Evolutionary conservation across 2,797 vertebrate genomes (phyloP), one percentile per base, ranked within the genome.

Genomic region (Monodelphis domestica): DNA sequence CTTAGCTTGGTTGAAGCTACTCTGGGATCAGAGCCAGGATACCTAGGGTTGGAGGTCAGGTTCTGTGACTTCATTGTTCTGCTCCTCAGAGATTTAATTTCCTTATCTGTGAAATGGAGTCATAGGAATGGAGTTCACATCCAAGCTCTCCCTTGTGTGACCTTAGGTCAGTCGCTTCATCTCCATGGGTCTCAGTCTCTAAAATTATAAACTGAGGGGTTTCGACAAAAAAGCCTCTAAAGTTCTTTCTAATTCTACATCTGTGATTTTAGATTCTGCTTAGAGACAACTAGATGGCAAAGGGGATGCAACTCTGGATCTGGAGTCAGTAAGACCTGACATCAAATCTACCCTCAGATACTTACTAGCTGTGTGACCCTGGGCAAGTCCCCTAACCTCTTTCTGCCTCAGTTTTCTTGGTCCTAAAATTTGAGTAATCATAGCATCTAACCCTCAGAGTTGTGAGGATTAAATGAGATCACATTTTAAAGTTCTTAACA

Each of bases 401-500:
- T 78, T 78, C 38, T 78, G 28, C 88, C 78, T 90, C 59, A 2
- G 2, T 14, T 9, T n/a, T 26, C 56, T 50, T 12, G 28, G 29
- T 14, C 3, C 54, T 26, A 21, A n/a, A 78, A 45, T n/a, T 3
- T n/a, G 51, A 17, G 26, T 4, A 24, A 9, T n/a, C 0, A 2
- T 0, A 11, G 54, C 12, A 5, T 54, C 51, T 29, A 50, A 3
- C 56, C 45, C 2, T 0, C 17, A 0, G 2, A n/a, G 6, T 24
- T 12, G 70, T 54, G 24, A 12, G 0, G 2, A 26, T 3, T 21
- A 54, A 28, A 0, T 10, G 54, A 70, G 33, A 1, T 0, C 53
- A 29, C 0, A 10, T 24, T 52, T 10, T 55, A 28, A 30, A 89
- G 28, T 33, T 9, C 12, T 21, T 30, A 45, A 45, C n/a, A 53